Base-by-base conservation (phyloP, 2,797 vertebrate genomes). In the Sebastes ruberrimus region DNA sequence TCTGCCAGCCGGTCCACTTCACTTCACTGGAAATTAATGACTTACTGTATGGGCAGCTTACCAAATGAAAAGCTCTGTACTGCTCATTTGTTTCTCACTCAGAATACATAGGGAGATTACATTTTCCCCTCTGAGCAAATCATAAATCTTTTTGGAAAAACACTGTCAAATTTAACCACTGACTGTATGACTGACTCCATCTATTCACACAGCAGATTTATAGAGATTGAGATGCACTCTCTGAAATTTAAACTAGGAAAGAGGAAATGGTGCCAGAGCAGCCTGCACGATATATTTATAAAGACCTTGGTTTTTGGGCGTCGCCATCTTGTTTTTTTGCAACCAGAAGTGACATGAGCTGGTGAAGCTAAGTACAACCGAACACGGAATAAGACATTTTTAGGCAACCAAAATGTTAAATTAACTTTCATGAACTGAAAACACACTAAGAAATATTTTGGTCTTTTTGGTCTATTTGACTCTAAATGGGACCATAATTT, bases 11-110 rank as follows among this genome's bases (percentile, higher is more conserved):
- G 20, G 57, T 78, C 73, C 57, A 63, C 61, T 78, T 86, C 77
- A 83, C 74, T 83, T 81, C 81, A 73, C 70, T 81, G 28, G 78
- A 71, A 91, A 88, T 86, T n/a, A 90, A 92, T 86, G 80, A 85
- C 74, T 68, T 81, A 73, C 52, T 79, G 63, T 75, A 70, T 22
- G 81, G 83, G 81, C 88, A 81, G 67, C 57, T 84, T 71, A 81
- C 82, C 83, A 88, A 89, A 88, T 80, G 71, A 82, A 88, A 89
- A 85, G 46, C 74, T 73, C 56, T 4, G 66, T 30, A 30, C 64
- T 79, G 70, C 61, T 87, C 75, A 68, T 90, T 89, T 87, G 80
- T 81, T 83, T 81, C 78, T 73, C 27, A 11, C 66, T 73, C 59
- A 72, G 64, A 86, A 85, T 62, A 82, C 78, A 82, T 59, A 73